A percentile compares a stretch with the other conserved stretches of the same genome.
Evolutionary conservation across 2,888 invertebrate genomes (phyloP).

Genomic region (Oscheius myriophilus): DNA sequence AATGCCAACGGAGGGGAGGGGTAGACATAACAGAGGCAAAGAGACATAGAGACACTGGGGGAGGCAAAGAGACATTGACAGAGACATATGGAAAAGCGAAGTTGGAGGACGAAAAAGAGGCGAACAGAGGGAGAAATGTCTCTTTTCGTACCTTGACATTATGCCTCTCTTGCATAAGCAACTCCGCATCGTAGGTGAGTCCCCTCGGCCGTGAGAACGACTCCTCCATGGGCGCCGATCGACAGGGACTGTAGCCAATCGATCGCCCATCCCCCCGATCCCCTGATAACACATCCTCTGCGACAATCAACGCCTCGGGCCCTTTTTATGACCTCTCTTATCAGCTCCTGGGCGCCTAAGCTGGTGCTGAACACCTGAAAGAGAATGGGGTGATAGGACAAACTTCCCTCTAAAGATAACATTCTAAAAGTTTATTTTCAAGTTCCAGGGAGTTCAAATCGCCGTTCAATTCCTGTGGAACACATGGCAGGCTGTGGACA

Average conservation of each 20-base stretch:
- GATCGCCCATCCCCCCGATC: too few species aligned
- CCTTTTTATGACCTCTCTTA: slow-evolving; percentile 8
- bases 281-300: too few species aligned
- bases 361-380: slow-evolving; percentile 3
- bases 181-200: slow-evolving; percentile 26
- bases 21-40: too few species aligned
- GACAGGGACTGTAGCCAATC: not conserved
- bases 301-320: slow-evolving; percentile 8
- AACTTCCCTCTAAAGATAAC: not conserved
- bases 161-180: slow-evolving; percentile 14
- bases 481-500: slow-evolving; percentile 44
- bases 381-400: not conserved
- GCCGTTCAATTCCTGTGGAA: slow-evolving; percentile 49
- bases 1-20: too few species aligned
- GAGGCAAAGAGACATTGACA: not conserved
- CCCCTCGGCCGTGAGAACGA: slow-evolving; percentile 10
- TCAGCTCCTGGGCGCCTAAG: not conserved
- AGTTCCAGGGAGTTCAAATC: slow-evolving; percentile 45
- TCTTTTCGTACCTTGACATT: slow-evolving; percentile 26
- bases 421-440: not conserved
- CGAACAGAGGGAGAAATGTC: too few species aligned
- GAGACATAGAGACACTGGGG: too few species aligned
- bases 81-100: not conserved
- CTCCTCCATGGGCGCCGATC: not conserved
- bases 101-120: not conserved